These are phyloP conservation scores for Clitarchus hookeri DNA, from an alignment of 2,888 invertebrate genomes.

Conservation along the genomic window DNA sequence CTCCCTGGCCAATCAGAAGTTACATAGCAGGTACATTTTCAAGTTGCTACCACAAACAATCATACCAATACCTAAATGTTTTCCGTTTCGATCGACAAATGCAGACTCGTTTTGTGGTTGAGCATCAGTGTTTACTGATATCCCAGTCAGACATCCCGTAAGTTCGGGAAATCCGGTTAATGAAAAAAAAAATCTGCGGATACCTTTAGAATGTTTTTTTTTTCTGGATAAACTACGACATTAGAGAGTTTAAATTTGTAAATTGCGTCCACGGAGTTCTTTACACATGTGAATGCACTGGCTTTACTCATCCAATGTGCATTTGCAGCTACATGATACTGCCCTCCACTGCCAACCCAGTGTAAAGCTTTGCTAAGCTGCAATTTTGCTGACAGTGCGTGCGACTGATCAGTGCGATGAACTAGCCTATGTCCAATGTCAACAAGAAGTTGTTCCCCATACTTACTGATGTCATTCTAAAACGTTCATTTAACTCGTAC, in stretches of 20 bases:
- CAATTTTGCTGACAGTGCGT: neutral
- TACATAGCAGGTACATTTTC: neutral
- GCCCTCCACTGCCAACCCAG: neutral
- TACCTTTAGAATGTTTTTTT: neutral
- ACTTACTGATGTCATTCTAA: too few species aligned
- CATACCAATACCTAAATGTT: neutral
- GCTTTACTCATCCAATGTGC: neutral
- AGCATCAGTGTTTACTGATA: neutral
- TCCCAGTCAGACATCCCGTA: neutral
- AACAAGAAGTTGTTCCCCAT: too few species aligned
- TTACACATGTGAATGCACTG: neutral
- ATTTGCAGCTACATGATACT: neutral
- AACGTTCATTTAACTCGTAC: too few species aligned
- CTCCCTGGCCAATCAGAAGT: neutral
- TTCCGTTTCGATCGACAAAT: neutral
- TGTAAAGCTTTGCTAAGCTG: neutral
- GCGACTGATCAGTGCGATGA: neutral
- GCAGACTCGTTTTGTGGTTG: neutral
- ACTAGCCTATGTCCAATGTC: neutral
- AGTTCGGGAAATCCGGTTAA: neutral
- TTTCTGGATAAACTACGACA: neutral
- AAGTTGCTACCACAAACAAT: neutral
- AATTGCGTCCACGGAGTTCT: neutral
- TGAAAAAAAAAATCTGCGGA: neutral
- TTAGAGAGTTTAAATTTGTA: neutral